phyloP scores from a whole-genome alignment of 1,140 invertebrate genomes.

The Dendroctonus valens region DNA sequence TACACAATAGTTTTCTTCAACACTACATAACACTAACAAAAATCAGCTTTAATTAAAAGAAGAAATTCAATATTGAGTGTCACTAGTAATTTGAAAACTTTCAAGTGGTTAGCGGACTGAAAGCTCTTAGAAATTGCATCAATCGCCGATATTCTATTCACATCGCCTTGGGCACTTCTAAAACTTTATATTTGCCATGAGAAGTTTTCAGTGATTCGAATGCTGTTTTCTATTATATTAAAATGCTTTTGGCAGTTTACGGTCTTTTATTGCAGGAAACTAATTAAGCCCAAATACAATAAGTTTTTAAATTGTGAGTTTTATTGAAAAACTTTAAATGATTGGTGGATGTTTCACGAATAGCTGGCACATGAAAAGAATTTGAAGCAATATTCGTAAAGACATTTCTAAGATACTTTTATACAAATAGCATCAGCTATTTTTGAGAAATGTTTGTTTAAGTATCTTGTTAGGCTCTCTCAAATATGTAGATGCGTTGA shows the following conservation, averaged over 20 bases:
- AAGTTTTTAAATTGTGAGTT: too few species aligned
- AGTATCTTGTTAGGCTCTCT: too few species aligned
- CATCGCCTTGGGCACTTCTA: conserved; percentile 12
- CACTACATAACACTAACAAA: not conserved
- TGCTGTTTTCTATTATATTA: conserved; percentile 29
- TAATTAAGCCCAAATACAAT: conserved; percentile 14
- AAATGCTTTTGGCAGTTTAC: conserved; percentile 8
- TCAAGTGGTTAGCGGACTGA: conserved; percentile 8
- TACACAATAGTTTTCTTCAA: too few species aligned
- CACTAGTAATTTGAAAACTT: conserved; percentile 8
- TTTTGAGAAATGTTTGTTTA: too few species aligned
- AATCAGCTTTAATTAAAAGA: not conserved
- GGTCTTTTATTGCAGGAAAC: conserved; percentile 18
- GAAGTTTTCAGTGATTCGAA: conserved; percentile 24
- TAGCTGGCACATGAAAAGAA: too few species aligned
- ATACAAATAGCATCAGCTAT: too few species aligned
- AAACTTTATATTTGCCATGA: conserved; percentile 23
- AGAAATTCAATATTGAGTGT: not conserved
- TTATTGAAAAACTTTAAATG: too few species aligned
- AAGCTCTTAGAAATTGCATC: conserved; percentile 17
- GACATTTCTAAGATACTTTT: too few species aligned
- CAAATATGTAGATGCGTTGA: too few species aligned
- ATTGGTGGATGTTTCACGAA: too few species aligned
- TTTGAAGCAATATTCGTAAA: too few species aligned
- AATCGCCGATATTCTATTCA: conserved; percentile 22